Percentiles rank a stretch among this genome's conserved stretches.
phyloP scores from a whole-genome alignment of 2,797 vertebrate species.

The Phoeniculus purpureus region DNA sequence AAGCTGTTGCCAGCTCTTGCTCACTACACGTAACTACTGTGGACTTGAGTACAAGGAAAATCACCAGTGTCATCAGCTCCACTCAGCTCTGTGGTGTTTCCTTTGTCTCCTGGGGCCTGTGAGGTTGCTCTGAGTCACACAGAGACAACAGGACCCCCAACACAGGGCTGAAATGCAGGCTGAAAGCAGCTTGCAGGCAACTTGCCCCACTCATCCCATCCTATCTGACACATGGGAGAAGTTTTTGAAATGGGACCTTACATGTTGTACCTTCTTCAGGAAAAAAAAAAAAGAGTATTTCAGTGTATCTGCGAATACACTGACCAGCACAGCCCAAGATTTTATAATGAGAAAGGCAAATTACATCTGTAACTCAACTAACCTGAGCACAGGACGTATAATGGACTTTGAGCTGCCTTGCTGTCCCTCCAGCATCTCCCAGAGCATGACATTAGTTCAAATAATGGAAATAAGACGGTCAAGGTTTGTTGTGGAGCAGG shows the following conservation, averaged over 20 bases:
- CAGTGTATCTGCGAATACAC: background rate
- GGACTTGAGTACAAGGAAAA: background rate
- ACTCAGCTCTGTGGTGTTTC: background rate
- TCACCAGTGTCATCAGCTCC: background rate
- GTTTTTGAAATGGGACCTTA: background rate
- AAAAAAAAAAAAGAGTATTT: background rate
- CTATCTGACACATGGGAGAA: rapidly evolving
- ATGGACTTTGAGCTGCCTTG: background rate
- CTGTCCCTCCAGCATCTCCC: background rate
- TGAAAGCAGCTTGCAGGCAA: background rate
- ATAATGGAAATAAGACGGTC: background rate
- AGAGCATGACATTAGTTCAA: background rate
- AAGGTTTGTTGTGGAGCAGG: background rate
- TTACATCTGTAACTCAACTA: background rate
- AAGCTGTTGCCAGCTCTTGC: background rate
- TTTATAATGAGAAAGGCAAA: background rate
- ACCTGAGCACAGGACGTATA: background rate
- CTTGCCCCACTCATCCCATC: background rate
- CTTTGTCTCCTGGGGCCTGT: background rate
- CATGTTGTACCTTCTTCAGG: background rate
- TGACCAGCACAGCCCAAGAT: background rate
- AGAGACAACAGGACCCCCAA: background rate
- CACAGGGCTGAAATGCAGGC: background rate
- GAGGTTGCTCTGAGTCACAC: background rate
- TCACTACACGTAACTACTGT: background rate